Evolutionary conservation across 2,113 vertebrate genomes (phyloP), one percentile per base, ranked within the genome.

Genomic region (Sialia sialis): DNA sequence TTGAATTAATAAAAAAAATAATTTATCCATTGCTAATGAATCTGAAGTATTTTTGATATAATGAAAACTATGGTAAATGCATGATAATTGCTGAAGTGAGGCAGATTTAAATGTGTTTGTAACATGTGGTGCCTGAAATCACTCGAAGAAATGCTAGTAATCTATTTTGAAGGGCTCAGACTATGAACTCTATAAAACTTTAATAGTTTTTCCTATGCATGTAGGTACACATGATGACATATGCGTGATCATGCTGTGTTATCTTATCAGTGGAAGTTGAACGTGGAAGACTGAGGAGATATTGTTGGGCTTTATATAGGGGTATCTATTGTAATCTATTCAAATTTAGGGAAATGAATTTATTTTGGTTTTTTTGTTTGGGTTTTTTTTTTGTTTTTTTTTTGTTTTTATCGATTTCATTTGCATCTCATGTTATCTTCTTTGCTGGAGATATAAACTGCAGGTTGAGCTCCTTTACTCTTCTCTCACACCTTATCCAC

Each of bases 1-100:
- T 95, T 96, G 78, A 96, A 97, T 98, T 98, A 97, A 97, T 97
- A 95, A 96, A 92, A 86, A 97, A 96, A 77, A 94, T 87, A 97
- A 97, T 97, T 97, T 68, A 95, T 96, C 78, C 95, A 64, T 92
- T 96, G 69, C 48, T 96, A 89, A 94, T 97, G 88, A 97, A 96
- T 59, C 84, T 87, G 49, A 95, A 96, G 39, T 56, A 75, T 95
- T 97, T 89, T 68, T 90, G 55, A 81, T 91, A 44, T 81, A 82
- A 87, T 64, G 48, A 67, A 91, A 96, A 88, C 19, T 94, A 79
- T 43, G 80, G 14, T 52, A 81, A 79, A 83, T 93, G 41, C 68
- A 73, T 29, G 87, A 80, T 87, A 56, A 74, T 63, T 92, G 44
- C 48, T 73, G 63, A 85, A 59, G 54, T 91, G 87, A 96, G 84